These are phyloP conservation scores for Eretmochelys imbricata DNA, from an alignment of 2,113 vertebrate genomes.

Conservation along the genomic window DNA sequence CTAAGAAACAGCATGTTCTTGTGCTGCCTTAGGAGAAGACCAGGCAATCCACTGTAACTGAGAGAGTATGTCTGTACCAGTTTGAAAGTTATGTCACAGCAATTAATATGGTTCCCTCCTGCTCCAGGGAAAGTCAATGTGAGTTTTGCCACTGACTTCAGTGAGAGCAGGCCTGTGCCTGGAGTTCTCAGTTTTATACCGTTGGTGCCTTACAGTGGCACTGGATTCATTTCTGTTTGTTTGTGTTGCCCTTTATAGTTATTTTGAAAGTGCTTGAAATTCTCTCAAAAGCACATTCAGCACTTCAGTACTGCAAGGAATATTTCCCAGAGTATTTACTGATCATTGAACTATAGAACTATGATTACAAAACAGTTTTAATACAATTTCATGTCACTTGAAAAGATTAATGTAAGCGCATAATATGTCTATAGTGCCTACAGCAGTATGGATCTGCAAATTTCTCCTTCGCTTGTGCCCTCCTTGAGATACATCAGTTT, in stretches of 20 bases:
- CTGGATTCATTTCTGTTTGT: background rate
- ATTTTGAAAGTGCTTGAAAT: background rate
- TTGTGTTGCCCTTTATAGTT: background rate
- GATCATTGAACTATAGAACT: background rate
- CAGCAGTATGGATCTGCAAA: background rate
- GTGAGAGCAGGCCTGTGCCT: background rate
- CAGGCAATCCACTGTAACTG: background rate
- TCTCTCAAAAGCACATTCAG: constrained; percentile 16
- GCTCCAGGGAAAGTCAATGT: background rate
- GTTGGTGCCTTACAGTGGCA: background rate
- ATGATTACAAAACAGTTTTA: constrained; percentile 8
- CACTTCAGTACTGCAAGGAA: background rate
- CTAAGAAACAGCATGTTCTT: background rate
- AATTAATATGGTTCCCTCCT: background rate
- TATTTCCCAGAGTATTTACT: constrained; percentile 24
- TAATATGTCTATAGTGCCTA: background rate
- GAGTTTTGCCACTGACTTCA: background rate
- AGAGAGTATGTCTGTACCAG: background rate
- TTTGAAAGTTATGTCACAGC: background rate
- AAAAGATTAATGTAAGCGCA: background rate
- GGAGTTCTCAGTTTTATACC: background rate
- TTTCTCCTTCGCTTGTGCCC: constrained; percentile 43
- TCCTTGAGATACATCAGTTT: constrained; percentile 47
- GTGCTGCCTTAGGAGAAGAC: background rate
- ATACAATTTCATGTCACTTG: constrained; percentile 11